These are phyloP conservation scores for Samia ricini DNA, from an alignment of 1,140 invertebrate species.

Conservation along the genomic window DNA sequence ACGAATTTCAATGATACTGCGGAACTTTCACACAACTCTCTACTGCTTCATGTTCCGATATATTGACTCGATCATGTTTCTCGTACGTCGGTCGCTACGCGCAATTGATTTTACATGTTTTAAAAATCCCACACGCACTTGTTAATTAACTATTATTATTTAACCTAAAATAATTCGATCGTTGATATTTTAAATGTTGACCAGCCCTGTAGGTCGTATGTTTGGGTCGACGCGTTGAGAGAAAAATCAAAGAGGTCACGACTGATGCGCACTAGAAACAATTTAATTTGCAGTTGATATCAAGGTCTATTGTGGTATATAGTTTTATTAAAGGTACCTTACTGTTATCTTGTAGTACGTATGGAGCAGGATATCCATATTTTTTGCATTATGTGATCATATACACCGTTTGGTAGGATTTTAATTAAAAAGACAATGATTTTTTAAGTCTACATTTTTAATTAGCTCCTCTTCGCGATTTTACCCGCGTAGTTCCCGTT, in stretches of 20 bases:
- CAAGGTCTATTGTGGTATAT: neutral
- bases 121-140: neutral
- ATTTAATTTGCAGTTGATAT: neutral
- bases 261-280: neutral
- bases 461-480: too few relatives aligned
- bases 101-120: neutral
- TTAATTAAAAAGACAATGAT: too few relatives aligned
- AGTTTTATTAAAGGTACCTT: neutral
- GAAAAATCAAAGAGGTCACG: too few relatives aligned
- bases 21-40: conserved; percentile 11
- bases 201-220: too few relatives aligned
- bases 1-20: neutral
- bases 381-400: too few relatives aligned
- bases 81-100: conserved; percentile 4
- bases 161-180: too few relatives aligned
- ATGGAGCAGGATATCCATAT: too few relatives aligned
- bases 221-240: too few relatives aligned
- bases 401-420: too few relatives aligned
- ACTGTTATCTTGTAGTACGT: neutral
- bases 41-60: neutral
- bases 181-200: too few relatives aligned
- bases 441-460: too few relatives aligned
- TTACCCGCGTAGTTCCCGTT: too few relatives aligned
- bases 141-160: neutral
- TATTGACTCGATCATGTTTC: neutral